Evolutionary conservation across 2,888 invertebrate genomes (phyloP).

Genomic region (Scrobipalpa costella): DNA sequence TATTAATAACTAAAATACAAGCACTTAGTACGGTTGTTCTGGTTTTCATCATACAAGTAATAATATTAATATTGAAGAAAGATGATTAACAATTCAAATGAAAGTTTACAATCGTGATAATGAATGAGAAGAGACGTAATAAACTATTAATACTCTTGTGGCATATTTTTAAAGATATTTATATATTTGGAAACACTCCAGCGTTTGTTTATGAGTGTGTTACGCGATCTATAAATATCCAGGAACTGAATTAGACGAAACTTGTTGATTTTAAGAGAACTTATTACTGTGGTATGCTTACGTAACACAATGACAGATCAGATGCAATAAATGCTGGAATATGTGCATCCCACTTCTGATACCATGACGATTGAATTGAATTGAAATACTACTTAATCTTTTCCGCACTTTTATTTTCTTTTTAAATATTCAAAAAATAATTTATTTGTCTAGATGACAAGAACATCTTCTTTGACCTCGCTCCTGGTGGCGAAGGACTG

Average conservation of each 20-base stretch:
- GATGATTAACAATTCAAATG: background rate
- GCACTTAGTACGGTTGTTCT: too few species aligned
- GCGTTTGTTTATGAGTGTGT: slow-evolving; percentile 58
- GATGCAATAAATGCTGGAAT: background rate
- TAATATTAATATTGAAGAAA: background rate
- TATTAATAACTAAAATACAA: too few species aligned
- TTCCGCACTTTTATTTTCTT: background rate
- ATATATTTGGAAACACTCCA: slow-evolving; percentile 61
- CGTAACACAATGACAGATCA: background rate
- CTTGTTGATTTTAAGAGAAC: slow-evolving; percentile 40
- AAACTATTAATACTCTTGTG: slow-evolving; percentile 40
- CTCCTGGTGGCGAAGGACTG: slow-evolving; percentile 84
- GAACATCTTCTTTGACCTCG: slow-evolving; percentile 88
- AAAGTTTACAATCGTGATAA: slow-evolving; percentile 18
- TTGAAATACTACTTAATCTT: too few species aligned
- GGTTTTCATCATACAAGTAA: too few species aligned
- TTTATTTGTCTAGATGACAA: slow-evolving; percentile 90
- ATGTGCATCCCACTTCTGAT: background rate
- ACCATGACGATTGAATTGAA: too few species aligned
- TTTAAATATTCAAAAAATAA: too few species aligned
- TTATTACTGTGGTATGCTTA: background rate
- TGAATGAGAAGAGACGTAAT: slow-evolving; percentile 37
- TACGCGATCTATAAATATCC: slow-evolving; percentile 47
- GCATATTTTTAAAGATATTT: slow-evolving; percentile 43
- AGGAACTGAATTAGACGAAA: slow-evolving; percentile 44